Conservation (phyloP, 2,888 invertebrate genomes). For the Rhamnusium bicolor region DNA sequence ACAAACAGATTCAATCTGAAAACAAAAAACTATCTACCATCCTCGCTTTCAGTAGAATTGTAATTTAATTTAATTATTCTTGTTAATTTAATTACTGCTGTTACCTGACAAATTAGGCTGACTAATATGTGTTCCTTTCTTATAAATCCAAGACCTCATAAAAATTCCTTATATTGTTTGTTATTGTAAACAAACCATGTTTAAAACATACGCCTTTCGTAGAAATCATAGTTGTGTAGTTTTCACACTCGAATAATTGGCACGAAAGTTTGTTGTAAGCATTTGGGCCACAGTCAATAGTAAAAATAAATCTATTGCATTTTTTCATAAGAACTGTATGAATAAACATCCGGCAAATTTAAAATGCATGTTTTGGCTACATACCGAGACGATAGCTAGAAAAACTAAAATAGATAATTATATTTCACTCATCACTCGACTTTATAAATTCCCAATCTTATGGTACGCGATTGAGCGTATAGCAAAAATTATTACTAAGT, state of each 20-base stretch:
- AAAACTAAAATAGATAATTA: not conserved
- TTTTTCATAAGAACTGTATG: not conserved
- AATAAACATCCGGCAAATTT: slow-evolving; percentile 4
- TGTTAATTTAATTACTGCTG: too few relatives aligned
- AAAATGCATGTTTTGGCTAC: not conserved
- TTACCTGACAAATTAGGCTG: not conserved
- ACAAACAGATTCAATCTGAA: too few relatives aligned
- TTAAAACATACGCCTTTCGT: slow-evolving; percentile 1
- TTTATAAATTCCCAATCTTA: too few relatives aligned
- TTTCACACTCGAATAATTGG: slow-evolving; percentile 10
- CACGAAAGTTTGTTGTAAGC: slow-evolving; percentile 23
- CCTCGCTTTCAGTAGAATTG: not conserved
- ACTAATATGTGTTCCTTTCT: slow-evolving; percentile 8
- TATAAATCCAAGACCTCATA: not conserved
- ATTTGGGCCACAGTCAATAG: not conserved
- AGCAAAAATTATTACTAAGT: too few relatives aligned
- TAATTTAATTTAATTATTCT: too few relatives aligned
- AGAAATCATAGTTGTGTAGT: slow-evolving; percentile 1
- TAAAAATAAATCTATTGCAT: slow-evolving; percentile 23
- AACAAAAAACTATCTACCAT: too few relatives aligned
- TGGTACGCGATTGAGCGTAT: too few relatives aligned
- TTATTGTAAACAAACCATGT: not conserved
- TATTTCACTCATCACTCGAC: too few relatives aligned
- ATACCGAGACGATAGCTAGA: not conserved
- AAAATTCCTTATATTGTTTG: slow-evolving; percentile 8